A percentile compares a stretch with the other conserved stretches of the same genome.
Conservation (phyloP, 1,140 invertebrate genomes). For the Lepeophtheirus salmonis region DNA sequence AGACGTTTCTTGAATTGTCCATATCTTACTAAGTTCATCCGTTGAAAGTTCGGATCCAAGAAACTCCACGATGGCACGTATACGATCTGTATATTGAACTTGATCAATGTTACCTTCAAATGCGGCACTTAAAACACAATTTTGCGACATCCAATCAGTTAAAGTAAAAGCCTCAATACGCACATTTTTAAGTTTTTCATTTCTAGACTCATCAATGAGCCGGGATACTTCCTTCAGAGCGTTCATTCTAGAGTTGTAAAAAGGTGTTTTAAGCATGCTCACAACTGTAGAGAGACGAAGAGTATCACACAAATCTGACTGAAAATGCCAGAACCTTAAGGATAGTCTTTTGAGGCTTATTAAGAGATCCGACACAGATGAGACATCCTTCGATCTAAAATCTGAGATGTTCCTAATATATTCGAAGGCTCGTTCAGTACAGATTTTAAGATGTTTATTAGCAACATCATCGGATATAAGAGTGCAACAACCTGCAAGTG, state of each 20-base stretch:
- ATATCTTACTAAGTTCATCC: slow-evolving; percentile 35
- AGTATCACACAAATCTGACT: slow-evolving; percentile 29
- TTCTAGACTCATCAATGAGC: slow-evolving; percentile 32
- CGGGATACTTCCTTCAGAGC: slow-evolving; percentile 34
- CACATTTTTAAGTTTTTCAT: slow-evolving; percentile 25
- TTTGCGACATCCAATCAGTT: slow-evolving; percentile 34
- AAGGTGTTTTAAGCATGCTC: slow-evolving; percentile 34
- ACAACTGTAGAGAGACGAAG: slow-evolving; percentile 32
- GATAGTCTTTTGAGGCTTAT: slow-evolving; percentile 32
- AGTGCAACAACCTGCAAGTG: slow-evolving; percentile 30
- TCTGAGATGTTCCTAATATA: slow-evolving; percentile 11
- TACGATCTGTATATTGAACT: slow-evolving; percentile 36
- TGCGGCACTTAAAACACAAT: slow-evolving; percentile 32
- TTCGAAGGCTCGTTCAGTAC: slow-evolving; percentile 15
- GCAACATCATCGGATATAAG: slow-evolving; percentile 21
- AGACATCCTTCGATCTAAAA: slow-evolving; percentile 29
- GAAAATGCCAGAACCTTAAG: slow-evolving; percentile 30
- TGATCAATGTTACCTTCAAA: slow-evolving; percentile 38
- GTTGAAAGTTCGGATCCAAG: slow-evolving; percentile 31
- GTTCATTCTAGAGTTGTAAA: slow-evolving; percentile 38
- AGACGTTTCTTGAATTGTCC: slow-evolving; percentile 27
- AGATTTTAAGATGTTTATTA: slow-evolving; percentile 14
- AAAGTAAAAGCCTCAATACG: slow-evolving; percentile 29
- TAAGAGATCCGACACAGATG: slow-evolving; percentile 31
- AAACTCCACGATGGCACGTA: slow-evolving; percentile 35